Evolutionary conservation across 1,140 invertebrate species (phyloP).

Genomic region (Drosophila athabasca): DNA sequence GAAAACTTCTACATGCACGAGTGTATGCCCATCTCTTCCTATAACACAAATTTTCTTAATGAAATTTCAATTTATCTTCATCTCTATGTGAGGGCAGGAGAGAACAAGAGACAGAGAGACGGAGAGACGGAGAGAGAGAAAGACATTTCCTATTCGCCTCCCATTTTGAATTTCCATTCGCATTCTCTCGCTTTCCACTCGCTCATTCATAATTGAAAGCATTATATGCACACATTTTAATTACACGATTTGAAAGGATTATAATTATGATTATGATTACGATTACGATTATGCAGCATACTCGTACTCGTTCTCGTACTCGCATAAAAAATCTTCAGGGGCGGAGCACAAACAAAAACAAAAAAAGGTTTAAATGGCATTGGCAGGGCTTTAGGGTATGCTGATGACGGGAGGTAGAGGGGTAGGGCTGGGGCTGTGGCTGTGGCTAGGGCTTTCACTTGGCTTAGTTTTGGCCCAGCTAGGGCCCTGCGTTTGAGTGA

Average conservation of each 20-base stretch:
- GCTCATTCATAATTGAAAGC: constrained; percentile 58
- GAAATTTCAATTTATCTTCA: constrained; percentile 78
- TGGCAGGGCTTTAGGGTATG: constrained; percentile 1
- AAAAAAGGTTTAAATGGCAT: constrained; percentile 50
- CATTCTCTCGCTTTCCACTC: constrained; percentile 24
- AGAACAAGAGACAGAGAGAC: constrained; percentile 12
- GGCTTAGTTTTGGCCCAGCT: neutral
- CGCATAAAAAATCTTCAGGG: constrained; percentile 24
- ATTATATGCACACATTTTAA: constrained; percentile 79
- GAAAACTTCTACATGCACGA: neutral
- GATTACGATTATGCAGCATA: constrained; percentile 33
- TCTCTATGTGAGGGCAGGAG: constrained; percentile 9
- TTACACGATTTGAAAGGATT: constrained; percentile 70
- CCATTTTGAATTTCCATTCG: constrained; percentile 18
- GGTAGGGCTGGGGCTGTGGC: neutral
- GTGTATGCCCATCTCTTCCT: constrained; percentile 19
- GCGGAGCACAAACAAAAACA: neutral
- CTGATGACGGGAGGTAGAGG: constrained; percentile 1
- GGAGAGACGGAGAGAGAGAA: constrained; percentile 22
- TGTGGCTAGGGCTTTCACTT: constrained; percentile 28
- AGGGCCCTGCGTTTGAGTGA: constrained; percentile 14
- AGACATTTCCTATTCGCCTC: constrained; percentile 31
- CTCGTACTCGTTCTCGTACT: neutral
- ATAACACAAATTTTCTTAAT: constrained; percentile 73
- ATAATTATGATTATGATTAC: constrained; percentile 41